Percentiles rank a stretch among this genome's conserved stretches.
phyloP scores from a whole-genome alignment of 2,888 invertebrate genomes.

The Leucophenga montana region DNA sequence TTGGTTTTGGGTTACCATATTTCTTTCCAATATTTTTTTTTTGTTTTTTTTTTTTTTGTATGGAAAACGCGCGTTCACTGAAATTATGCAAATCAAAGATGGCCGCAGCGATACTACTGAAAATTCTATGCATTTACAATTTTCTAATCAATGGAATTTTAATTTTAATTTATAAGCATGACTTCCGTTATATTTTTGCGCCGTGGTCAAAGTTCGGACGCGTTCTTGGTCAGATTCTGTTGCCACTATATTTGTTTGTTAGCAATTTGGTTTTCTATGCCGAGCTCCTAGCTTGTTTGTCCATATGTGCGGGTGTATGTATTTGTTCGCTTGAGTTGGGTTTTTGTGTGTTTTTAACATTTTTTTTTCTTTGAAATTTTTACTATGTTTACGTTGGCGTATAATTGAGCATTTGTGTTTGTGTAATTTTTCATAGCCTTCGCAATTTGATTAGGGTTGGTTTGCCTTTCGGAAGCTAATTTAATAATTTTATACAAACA shows the following conservation, averaged over 20 bases:
- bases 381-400: conserved; percentile 7
- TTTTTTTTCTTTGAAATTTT: background rate
- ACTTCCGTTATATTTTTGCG: conserved; percentile 38
- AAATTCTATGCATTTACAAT: conserved; percentile 72
- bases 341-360: background rate
- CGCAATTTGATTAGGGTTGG: conserved; percentile 13
- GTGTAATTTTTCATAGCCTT: background rate
- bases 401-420: conserved; percentile 14
- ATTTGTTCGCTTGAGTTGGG: background rate
- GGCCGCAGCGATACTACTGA: conserved; percentile 53
- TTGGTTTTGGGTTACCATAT: background rate
- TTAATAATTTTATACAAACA: too few species aligned
- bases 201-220: too few species aligned
- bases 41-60: conserved; percentile 41
- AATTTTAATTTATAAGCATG: conserved; percentile 63
- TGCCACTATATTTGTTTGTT: background rate
- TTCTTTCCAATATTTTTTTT: background rate
- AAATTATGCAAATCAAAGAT: conserved; percentile 71
- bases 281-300: background rate
- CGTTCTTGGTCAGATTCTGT: background rate
- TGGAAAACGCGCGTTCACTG: conserved; percentile 24
- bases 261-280: background rate
- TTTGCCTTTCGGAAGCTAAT: too few species aligned
- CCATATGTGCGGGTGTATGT: background rate
- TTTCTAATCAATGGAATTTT: conserved; percentile 72